Percentiles rank a stretch among this genome's conserved stretches.
Conservation (phyloP, 1,140 invertebrate species). For the Euwallacea similis region DNA sequence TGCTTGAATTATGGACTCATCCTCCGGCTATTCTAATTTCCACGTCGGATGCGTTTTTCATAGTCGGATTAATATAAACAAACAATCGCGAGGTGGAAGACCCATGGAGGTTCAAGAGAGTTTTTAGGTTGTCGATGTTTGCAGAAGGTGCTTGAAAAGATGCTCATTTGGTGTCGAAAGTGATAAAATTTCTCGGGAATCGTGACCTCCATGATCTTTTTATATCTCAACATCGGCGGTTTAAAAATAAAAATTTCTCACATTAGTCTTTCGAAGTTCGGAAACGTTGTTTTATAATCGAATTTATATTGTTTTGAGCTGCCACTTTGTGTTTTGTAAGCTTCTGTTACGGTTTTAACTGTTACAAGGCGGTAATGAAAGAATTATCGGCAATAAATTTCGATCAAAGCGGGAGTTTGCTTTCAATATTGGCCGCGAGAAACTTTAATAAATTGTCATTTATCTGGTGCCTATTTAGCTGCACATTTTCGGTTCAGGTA, state of each 20-base stretch:
- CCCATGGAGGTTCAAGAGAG: too few relatives aligned
- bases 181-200: too few relatives aligned
- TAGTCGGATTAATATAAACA: conserved; percentile 26
- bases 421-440: not conserved
- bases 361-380: conserved; percentile 6
- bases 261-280: conserved; percentile 8
- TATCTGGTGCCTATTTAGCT: too few relatives aligned
- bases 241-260: conserved; percentile 20
- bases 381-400: conserved; percentile 16
- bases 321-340: not conserved
- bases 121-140: too few relatives aligned
- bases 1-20: conserved; percentile 23
- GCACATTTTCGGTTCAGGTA: too few relatives aligned
- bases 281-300: conserved; percentile 17
- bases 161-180: not conserved
- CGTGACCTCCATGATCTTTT: not conserved
- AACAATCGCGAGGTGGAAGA: not conserved
- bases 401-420: conserved; percentile 1
- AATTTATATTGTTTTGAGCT: conserved; percentile 6
- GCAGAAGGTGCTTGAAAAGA: too few relatives aligned
- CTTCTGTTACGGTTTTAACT: conserved; percentile 6
- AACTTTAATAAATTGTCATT: too few relatives aligned
- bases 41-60: conserved; percentile 19
- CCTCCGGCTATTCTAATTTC: conserved; percentile 26
- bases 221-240: conserved; percentile 1